Percentiles rank a stretch among this genome's conserved stretches.
phyloP scores from a whole-genome alignment of 2,113 vertebrate genomes.

The Nanger granti region DNA sequence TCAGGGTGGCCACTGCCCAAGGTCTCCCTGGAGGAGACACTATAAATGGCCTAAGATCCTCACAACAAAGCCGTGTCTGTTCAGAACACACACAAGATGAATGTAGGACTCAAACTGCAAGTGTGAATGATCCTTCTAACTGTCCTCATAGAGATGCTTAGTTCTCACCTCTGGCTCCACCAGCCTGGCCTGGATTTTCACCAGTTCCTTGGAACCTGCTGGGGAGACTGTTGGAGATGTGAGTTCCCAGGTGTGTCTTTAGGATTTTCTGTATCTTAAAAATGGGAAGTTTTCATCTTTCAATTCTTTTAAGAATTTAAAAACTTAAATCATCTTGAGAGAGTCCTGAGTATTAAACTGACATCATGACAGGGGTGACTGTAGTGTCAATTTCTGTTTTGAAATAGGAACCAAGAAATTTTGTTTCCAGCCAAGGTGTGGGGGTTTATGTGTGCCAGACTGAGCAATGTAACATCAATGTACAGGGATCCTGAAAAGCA shows the following conservation, averaged over 20 bases:
- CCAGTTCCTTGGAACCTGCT: neutral
- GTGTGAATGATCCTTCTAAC: neutral
- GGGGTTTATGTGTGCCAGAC: neutral
- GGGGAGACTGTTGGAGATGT: neutral
- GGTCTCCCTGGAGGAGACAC: neutral
- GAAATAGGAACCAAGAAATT: neutral
- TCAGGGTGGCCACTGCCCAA: neutral
- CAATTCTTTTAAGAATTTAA: neutral
- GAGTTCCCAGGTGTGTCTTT: neutral
- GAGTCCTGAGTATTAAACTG: neutral
- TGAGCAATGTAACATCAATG: neutral
- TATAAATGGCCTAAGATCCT: neutral
- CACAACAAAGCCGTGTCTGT: rapidly evolving
- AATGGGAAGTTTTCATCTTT: neutral
- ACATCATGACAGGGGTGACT: neutral
- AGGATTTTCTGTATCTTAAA: neutral
- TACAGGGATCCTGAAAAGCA: neutral
- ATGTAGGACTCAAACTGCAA: neutral
- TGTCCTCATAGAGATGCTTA: neutral
- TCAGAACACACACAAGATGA: neutral
- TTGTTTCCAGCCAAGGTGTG: neutral
- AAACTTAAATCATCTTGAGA: neutral
- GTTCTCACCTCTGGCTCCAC: neutral
- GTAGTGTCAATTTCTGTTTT: neutral
- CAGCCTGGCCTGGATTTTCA: neutral